Conservation (phyloP, 2,888 invertebrate genomes). For the Pristionchus maxplancki region DNA sequence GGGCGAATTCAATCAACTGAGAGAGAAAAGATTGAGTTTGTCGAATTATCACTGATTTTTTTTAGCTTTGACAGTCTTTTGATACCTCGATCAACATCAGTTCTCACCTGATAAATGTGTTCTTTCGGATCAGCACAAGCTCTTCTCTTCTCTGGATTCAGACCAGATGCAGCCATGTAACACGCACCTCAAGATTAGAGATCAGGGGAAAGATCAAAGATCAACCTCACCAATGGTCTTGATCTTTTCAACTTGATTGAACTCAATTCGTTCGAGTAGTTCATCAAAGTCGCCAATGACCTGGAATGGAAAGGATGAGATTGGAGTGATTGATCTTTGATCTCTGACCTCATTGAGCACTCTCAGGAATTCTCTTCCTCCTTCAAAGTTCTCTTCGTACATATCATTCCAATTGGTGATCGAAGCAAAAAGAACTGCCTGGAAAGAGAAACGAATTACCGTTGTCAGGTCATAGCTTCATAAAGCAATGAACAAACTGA, state of each 20-base stretch:
- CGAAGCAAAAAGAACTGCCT: conserved; percentile 93
- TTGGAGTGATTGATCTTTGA: not conserved
- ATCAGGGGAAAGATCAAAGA: not conserved
- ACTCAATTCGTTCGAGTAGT: conserved; percentile 85
- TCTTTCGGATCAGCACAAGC: conserved; percentile 78
- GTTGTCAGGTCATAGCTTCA: too few species aligned
- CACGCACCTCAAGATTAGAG: conserved; percentile 82
- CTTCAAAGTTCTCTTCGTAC: conserved; percentile 96
- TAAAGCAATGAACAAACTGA: not conserved
- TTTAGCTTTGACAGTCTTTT: too few species aligned
- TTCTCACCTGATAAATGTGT: conserved; percentile 75
- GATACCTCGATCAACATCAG: not conserved
- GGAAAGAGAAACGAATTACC: not conserved
- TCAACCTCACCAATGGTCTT: conserved; percentile 88
- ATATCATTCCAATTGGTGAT: conserved; percentile 97
- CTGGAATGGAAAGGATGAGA: conserved; percentile 36
- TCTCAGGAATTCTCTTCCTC: conserved; percentile 92
- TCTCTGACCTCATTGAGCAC: conserved; percentile 88
- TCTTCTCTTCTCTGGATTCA: conserved; percentile 88
- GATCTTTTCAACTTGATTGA: conserved; percentile 90
- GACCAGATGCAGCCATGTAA: conserved; percentile 96
- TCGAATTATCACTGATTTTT: not conserved
- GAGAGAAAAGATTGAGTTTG: not conserved
- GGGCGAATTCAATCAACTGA: conserved; percentile 92
- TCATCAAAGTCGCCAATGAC: conserved; percentile 97